A percentile compares a stretch with the other conserved stretches of the same genome.
Conservation (phyloP, 35 echinoderm and acorn worm genomes). For the Heliocidaris erythrogramma region DNA sequence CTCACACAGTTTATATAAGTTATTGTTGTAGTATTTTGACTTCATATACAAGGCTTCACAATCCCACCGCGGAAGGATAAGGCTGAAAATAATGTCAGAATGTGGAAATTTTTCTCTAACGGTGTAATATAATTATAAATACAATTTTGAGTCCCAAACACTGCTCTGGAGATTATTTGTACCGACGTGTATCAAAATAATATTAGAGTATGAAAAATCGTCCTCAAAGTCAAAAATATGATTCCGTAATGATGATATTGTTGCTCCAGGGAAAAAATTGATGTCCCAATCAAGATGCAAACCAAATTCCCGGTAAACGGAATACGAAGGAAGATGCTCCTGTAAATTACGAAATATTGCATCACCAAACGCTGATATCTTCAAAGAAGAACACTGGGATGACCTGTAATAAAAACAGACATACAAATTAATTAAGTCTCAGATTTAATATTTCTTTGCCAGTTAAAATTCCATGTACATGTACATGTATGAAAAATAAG, state of each 20-base stretch:
- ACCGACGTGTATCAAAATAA: neutral
- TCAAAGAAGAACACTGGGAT: too few species aligned
- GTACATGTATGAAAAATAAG: too few species aligned
- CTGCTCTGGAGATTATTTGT: neutral
- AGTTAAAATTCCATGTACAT: too few species aligned
- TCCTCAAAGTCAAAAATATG: neutral
- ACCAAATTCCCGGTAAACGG: neutral
- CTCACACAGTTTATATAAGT: neutral
- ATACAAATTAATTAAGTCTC: too few species aligned
- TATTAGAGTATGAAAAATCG: neutral
- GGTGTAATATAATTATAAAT: neutral
- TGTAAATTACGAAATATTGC: neutral
- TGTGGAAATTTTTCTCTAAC: neutral
- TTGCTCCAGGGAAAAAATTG: conserved; percentile 21
- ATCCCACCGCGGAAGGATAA: neutral
- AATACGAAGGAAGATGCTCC: too few species aligned
- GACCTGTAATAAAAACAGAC: too few species aligned
- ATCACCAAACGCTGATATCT: neutral
- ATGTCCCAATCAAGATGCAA: neutral
- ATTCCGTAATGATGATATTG: neutral
- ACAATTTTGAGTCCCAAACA: neutral
- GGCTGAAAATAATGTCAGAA: neutral
- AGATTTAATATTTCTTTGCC: too few species aligned
- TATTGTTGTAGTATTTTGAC: too few species aligned
- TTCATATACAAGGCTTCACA: neutral